A percentile compares a stretch with the other conserved stretches of the same genome.
phyloP scores from a whole-genome alignment of 2,113 vertebrate species.

The Uria lomvia region DNA sequence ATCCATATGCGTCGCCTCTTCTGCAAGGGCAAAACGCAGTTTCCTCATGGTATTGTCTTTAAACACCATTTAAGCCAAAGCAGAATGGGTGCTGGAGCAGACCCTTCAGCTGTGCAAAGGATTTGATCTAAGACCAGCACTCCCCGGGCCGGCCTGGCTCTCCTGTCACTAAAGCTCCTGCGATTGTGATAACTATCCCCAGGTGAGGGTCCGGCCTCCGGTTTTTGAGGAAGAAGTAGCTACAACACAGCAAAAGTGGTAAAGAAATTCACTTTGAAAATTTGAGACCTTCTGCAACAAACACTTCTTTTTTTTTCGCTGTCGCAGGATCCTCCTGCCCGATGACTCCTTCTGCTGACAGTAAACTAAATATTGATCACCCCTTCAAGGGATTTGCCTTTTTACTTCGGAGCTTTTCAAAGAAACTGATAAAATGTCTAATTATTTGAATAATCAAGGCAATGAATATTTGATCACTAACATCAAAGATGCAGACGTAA shows the following conservation, averaged over 20 bases:
- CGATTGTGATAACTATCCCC: not conserved
- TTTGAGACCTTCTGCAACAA: not conserved
- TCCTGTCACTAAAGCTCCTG: not conserved
- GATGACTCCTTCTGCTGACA: conserved; percentile 9
- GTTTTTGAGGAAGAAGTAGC: not conserved
- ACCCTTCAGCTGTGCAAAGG: not conserved
- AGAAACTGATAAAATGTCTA: conserved; percentile 32
- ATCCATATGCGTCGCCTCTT: not conserved
- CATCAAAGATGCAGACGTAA: conserved; percentile 17
- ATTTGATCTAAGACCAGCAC: not conserved
- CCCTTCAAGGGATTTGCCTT: not conserved
- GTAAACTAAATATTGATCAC: conserved; percentile 40
- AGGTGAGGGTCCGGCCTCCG: not conserved
- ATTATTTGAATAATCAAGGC: conserved; percentile 55
- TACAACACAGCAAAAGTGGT: not conserved
- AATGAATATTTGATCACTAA: conserved; percentile 53
- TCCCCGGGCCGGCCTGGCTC: not conserved
- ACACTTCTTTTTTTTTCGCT: not conserved
- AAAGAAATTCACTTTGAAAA: not conserved
- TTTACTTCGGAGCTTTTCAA: not conserved
- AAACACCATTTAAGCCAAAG: not conserved
- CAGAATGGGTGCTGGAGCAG: not conserved
- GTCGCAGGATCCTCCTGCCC: not conserved
- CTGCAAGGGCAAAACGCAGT: not conserved
- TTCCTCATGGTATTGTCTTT: not conserved